These are phyloP conservation scores for Spinibarbus caldwelli DNA, from an alignment of 2,797 vertebrate genomes.

Conservation along the genomic window DNA sequence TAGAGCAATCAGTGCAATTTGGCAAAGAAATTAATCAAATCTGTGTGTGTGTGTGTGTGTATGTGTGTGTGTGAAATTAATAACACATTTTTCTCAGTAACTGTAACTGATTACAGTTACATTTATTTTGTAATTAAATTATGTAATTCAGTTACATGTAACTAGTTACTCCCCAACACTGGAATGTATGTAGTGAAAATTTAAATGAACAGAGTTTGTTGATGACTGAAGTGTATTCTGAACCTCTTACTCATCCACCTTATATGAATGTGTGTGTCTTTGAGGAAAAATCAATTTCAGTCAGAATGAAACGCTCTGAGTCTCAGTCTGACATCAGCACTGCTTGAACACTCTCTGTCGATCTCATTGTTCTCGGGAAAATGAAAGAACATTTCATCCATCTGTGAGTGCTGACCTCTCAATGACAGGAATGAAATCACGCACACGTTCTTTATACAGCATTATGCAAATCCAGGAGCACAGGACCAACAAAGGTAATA, in stretches of 20 bases:
- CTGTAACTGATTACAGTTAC: too few relatives aligned
- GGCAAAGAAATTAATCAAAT: too few relatives aligned
- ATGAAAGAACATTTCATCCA: neutral
- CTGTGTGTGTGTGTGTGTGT: too few relatives aligned
- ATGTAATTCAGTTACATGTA: too few relatives aligned
- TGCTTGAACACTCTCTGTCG: neutral
- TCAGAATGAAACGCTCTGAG: neutral
- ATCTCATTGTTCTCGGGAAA: neutral
- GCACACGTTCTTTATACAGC: neutral
- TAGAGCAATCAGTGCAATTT: too few relatives aligned
- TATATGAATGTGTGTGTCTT: neutral
- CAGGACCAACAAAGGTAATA: neutral
- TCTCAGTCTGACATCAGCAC: neutral
- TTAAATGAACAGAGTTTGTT: neutral
- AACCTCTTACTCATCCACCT: neutral
- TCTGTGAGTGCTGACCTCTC: neutral
- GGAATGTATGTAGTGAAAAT: neutral
- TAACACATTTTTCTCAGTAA: too few relatives aligned
- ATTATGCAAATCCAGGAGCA: neutral
- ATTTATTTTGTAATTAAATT: too few relatives aligned
- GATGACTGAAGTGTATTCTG: neutral
- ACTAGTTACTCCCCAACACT: too few relatives aligned
- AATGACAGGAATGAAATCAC: neutral
- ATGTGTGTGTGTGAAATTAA: too few relatives aligned
- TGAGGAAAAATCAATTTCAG: conserved; percentile 1